Evolutionary conservation across 2,113 vertebrate genomes (phyloP), one percentile per base, ranked within the genome.

Genomic region (Mus pahari): DNA sequence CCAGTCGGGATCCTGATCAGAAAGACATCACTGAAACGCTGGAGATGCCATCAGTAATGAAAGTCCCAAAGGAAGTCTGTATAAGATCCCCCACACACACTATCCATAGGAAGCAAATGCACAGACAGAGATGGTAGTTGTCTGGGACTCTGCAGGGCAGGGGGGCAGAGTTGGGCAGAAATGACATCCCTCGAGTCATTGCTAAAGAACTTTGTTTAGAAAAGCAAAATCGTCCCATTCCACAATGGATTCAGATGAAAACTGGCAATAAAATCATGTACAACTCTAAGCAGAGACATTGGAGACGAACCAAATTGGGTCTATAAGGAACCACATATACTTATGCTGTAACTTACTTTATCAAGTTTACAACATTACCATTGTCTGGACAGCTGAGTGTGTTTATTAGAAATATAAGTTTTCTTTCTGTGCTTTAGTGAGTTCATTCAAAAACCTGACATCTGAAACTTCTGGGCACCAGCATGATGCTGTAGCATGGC

Each of bases 191-290:
- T 50, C 14, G 2, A 70, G 45, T 77, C n/a, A 66, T 45, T 89
- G 58, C 45, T 86, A 87, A 45, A 94, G 24, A 20, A 8, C 24
- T 73, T 90, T 19, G 71, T 71, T 58, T 5, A 7, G n/a, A 91
- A 78, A 94, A 94, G 71, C 93, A 94, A 60, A 94, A 94, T 39
- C 81, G 93, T 48, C 93, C 88, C 28, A 70, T 94, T 78, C 93
- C 93, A 16, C 93, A 86, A 31, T 94, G 93, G 93, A 84, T 94
- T 86, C 79, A 94, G 70, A 86, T 94, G 93, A 94, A 86, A 86
- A 94, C 88, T 60, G 93, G 93, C 24, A 94, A 86, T 68, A 94
- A 94, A 86, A 91, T 90, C 79, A 86, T 64, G 50, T 94, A 91
- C 88, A 94, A 91, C 71, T 91, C 88, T 22, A 94, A 94, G 60